phyloP scores from a whole-genome alignment of 2,797 vertebrate species.

The Lutjanus campechanus region DNA sequence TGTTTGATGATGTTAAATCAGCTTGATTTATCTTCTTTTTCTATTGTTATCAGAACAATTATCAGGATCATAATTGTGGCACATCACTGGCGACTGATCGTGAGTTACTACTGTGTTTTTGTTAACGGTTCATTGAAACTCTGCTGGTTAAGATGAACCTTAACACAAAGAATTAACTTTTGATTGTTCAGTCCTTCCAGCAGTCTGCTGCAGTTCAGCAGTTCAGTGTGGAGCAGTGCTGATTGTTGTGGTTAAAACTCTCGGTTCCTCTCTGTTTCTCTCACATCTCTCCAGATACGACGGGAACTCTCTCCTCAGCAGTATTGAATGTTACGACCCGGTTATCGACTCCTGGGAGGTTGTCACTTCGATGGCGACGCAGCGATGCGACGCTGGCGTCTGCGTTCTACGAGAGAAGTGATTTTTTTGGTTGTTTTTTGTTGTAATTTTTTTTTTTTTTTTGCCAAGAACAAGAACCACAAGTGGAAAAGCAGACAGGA shows the following conservation, averaged over 20 bases:
- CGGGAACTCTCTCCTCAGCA: conserved; percentile 97
- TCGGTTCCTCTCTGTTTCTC: conserved; percentile 13
- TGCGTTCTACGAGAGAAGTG: conserved; percentile 98
- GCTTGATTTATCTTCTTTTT: background rate
- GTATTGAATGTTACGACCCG: conserved; percentile 98
- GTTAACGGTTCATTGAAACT: background rate
- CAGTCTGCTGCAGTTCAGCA: background rate
- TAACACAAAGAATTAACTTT: background rate
- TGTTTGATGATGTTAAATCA: background rate
- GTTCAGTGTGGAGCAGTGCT: background rate
- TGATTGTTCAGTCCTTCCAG: background rate
- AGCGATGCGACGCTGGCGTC: conserved; percentile 97
- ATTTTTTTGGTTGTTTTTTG: conserved; percentile 51
- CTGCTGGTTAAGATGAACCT: background rate
- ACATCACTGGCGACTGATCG: no score
- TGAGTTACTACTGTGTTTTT: background rate
- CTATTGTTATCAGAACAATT: background rate
- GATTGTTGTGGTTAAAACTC: conserved; percentile 2
- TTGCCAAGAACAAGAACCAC: conserved; percentile 22
- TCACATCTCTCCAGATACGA: conserved; percentile 88
- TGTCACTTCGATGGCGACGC: conserved; percentile 99
- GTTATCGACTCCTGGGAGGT: conserved; percentile 99
- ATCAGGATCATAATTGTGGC: background rate
- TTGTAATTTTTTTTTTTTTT: no score
- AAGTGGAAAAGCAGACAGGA: conserved; percentile 31